Evolutionary conservation across 1,140 invertebrate species (phyloP).

Genomic region (Anadara kagoshimensis): DNA sequence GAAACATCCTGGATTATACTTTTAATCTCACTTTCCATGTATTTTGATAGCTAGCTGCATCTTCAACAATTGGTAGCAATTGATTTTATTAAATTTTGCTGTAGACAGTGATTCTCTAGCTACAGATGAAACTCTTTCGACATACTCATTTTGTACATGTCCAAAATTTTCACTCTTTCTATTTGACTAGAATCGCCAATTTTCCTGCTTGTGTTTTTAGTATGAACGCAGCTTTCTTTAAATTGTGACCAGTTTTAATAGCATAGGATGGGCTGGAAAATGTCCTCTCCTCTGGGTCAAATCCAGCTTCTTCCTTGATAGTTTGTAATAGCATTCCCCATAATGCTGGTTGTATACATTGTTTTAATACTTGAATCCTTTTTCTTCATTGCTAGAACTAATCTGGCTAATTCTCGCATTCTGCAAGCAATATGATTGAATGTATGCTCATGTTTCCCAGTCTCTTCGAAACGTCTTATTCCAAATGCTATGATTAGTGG

Average conservation of each 20-base stretch:
- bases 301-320: constrained; percentile 15
- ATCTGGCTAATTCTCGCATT: constrained; percentile 21
- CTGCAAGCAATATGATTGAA: constrained; percentile 6
- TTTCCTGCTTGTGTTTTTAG: constrained; percentile 2
- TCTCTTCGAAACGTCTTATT: constrained; percentile 2
- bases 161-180: constrained; percentile 16
- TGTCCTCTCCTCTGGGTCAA: background rate
- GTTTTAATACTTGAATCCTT: constrained; percentile 1
- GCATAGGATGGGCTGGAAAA: constrained; percentile 15
- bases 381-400: background rate
- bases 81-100: background rate
- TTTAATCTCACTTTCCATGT: background rate
- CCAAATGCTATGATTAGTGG: constrained; percentile 1
- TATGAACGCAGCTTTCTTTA: constrained; percentile 13
- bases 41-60: constrained; percentile 8
- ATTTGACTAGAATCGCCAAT: background rate
- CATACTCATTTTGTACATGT: constrained; percentile 12
- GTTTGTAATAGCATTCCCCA: constrained; percentile 11
- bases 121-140: background rate
- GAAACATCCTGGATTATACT: background rate
- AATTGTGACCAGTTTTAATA: constrained; percentile 22
- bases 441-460: constrained; percentile 8
- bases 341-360: background rate
- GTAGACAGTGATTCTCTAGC: background rate
- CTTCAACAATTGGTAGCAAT: constrained; percentile 20